These are phyloP conservation scores for Tapera naevia DNA, from an alignment of 2,797 vertebrate genomes.

Conservation along the genomic window DNA sequence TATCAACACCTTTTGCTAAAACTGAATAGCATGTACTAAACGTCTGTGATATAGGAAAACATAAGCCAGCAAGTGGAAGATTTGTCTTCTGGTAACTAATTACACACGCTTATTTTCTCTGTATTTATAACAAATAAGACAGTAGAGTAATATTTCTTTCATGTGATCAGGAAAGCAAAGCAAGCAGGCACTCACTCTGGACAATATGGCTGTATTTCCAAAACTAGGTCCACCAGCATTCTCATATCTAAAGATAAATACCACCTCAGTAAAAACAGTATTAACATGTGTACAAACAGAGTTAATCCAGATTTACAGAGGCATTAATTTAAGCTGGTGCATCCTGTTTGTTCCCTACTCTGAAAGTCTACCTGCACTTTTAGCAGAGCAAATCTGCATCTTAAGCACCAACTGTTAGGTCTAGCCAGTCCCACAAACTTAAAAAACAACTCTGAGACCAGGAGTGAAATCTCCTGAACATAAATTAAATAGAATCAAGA, in stretches of 20 bases:
- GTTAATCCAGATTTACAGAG: not conserved
- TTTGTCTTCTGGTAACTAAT: not conserved
- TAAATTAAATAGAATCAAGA: not conserved
- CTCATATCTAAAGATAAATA: not conserved
- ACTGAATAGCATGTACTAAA: not conserved
- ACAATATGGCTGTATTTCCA: not conserved
- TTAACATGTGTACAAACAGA: not conserved
- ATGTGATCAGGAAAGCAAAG: not conserved
- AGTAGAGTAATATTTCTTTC: not conserved
- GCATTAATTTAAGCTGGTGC: not conserved
- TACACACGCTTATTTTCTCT: not conserved
- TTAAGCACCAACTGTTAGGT: not conserved
- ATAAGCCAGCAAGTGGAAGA: not conserved
- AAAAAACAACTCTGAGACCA: not conserved
- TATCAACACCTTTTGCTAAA: constrained; percentile 44
- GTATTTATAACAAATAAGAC: not conserved
- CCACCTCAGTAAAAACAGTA: not conserved
- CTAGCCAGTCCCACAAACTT: not conserved
- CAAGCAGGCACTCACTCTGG: not conserved
- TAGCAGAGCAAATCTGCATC: not conserved
- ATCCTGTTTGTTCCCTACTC: not conserved
- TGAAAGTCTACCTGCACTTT: not conserved
- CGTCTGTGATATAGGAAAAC: not conserved
- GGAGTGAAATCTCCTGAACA: not conserved
- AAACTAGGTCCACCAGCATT: not conserved